These are phyloP conservation scores for Drepana falcataria DNA, from an alignment of 2,888 invertebrate species.

Conservation along the genomic window DNA sequence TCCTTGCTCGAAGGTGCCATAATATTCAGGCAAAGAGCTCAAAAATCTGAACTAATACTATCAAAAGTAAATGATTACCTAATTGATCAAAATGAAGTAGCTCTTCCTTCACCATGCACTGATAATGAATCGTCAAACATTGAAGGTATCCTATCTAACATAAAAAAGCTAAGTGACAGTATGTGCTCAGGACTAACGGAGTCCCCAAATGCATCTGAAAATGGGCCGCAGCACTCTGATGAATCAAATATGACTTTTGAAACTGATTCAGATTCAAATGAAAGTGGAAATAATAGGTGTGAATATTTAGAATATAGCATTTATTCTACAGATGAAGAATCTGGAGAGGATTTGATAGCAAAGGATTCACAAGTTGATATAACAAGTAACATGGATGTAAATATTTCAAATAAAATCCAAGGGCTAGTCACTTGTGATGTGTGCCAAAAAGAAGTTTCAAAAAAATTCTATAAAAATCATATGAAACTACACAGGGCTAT, in stretches of 20 bases:
- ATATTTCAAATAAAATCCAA: not conserved
- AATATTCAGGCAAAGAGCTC: constrained; percentile 22
- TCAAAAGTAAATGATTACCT: constrained; percentile 1
- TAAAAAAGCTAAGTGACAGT: constrained; percentile 3
- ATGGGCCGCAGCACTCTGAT: not conserved
- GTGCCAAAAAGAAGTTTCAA: constrained; percentile 18
- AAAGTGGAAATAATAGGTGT: constrained; percentile 5
- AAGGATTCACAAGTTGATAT: constrained; percentile 13
- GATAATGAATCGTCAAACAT: constrained; percentile 5
- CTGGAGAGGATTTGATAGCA: constrained; percentile 5
- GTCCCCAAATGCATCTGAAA: constrained; percentile 1
- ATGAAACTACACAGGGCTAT: constrained; percentile 21
- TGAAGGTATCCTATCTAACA: not conserved
- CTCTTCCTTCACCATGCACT: constrained; percentile 15
- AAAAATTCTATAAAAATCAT: constrained; percentile 17
- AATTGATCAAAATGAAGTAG: constrained; percentile 8
- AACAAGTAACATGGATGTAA: constrained; percentile 10
- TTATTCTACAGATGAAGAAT: constrained; percentile 10
- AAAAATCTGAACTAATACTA: constrained; percentile 16
- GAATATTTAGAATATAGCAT: constrained; percentile 4
- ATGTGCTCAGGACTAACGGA: not conserved
- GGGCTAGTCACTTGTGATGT: constrained; percentile 20
- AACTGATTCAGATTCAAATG: constrained; percentile 2
- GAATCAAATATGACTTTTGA: constrained; percentile 1
- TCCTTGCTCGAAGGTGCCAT: constrained; percentile 20